phyloP scores from a whole-genome alignment of 2,888 invertebrate genomes.

The Agriopis leucophaearia region DNA sequence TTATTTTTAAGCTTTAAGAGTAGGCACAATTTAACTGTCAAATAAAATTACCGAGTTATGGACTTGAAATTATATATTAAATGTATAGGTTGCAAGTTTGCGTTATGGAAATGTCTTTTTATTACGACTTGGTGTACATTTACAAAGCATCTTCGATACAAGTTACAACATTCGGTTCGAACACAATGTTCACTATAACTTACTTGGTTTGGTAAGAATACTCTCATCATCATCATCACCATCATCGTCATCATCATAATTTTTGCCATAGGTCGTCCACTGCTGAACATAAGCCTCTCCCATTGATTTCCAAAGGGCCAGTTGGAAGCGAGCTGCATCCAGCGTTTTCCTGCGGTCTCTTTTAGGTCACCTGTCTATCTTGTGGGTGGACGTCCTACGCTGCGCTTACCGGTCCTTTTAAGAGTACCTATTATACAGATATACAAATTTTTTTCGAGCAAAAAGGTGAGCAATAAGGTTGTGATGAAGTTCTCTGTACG shows the following conservation, averaged over 20 bases:
- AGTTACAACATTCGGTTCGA: conserved; percentile 32
- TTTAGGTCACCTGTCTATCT: no score
- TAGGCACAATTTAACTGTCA: conserved; percentile 16
- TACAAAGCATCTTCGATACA: conserved; percentile 52
- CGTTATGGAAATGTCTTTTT: conserved; percentile 51
- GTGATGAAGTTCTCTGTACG: not conserved
- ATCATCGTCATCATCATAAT: no score
- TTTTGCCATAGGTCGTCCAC: no score
- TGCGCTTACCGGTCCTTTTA: no score
- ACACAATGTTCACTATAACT: conserved; percentile 23
- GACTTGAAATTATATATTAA: conserved; percentile 46
- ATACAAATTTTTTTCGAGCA: no score
- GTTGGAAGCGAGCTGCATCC: no score
- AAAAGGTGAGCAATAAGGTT: no score
- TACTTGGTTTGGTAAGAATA: conserved; percentile 1
- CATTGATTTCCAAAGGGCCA: no score
- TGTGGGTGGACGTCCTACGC: no score
- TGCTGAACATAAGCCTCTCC: no score
- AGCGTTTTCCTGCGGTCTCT: no score
- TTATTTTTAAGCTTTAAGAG: not conserved
- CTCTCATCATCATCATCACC: not conserved
- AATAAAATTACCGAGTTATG: conserved; percentile 41
- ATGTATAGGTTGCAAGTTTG: conserved; percentile 44
- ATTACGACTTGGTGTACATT: conserved; percentile 47
- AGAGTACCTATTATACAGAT: not conserved